A percentile compares a stretch with the other conserved stretches of the same genome.
Conservation (phyloP, 2,113 vertebrate species). For the Corydoras maculifer region DNA sequence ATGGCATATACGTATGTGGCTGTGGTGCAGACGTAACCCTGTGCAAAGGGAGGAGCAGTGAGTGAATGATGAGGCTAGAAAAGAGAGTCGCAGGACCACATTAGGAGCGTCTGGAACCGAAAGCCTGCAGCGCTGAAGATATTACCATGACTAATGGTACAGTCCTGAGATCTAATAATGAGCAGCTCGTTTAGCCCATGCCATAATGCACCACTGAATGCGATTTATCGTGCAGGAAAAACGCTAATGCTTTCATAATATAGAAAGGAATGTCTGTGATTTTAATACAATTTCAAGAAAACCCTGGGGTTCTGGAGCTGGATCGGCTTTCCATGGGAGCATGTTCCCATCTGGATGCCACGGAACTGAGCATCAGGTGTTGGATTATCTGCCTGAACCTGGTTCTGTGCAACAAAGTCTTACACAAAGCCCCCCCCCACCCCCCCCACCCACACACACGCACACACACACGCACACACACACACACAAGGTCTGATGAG, state of each 20-base stretch:
- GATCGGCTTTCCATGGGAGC: slow-evolving; percentile 21
- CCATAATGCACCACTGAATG: slow-evolving; percentile 43
- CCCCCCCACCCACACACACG: slow-evolving; percentile 13
- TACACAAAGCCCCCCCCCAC: slow-evolving; percentile 29
- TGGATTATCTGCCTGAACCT: slow-evolving; percentile 46
- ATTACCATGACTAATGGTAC: slow-evolving; percentile 24
- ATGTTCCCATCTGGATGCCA: slow-evolving; percentile 7
- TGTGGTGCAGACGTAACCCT: neutral
- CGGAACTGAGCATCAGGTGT: slow-evolving; percentile 54
- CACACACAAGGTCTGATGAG: slow-evolving; percentile 25
- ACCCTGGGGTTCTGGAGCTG: neutral
- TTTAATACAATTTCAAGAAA: slow-evolving; percentile 55
- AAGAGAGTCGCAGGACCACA: slow-evolving; percentile 12
- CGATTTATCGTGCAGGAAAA: slow-evolving; percentile 60
- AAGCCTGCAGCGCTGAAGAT: slow-evolving; percentile 16
- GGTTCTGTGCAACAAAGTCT: slow-evolving; percentile 43
- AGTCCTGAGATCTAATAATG: slow-evolving; percentile 23
- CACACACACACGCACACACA: neutral
- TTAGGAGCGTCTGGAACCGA: slow-evolving; percentile 19
- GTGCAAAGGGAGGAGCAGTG: slow-evolving; percentile 3
- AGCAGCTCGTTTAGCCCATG: slow-evolving; percentile 52
- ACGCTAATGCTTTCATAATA: slow-evolving; percentile 54
- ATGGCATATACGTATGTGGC: slow-evolving; percentile 2
- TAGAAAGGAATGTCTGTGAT: slow-evolving; percentile 54
- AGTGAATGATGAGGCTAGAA: slow-evolving; percentile 51